A percentile compares a stretch with the other conserved stretches of the same genome.
Conservation (phyloP, 1,140 invertebrate species). For the Tetraneura akinire region DNA sequence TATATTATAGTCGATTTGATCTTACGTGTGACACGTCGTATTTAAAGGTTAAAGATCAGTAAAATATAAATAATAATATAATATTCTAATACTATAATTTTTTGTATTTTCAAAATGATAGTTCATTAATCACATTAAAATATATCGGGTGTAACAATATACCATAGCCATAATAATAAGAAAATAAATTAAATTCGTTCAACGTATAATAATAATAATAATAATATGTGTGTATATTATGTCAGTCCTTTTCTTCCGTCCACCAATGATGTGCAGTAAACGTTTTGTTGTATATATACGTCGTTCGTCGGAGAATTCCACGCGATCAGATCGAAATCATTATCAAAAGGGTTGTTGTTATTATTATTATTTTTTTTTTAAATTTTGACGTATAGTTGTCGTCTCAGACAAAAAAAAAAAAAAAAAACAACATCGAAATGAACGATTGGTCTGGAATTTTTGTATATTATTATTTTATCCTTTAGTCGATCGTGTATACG, state of each 20-base stretch:
- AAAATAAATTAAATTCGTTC: not conserved
- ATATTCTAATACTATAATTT: too few species aligned
- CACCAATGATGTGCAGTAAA: too few species aligned
- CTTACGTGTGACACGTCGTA: too few species aligned
- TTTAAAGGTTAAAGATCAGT: too few species aligned
- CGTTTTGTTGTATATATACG: not conserved
- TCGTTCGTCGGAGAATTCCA: not conserved
- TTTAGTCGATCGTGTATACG: constrained; percentile 7
- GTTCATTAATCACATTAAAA: too few species aligned
- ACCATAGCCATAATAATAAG: too few species aligned
- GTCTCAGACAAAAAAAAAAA: not conserved
- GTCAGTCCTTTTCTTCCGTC: too few species aligned
- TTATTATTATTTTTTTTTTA: not conserved
- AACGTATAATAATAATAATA: not conserved
- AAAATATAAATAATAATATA: too few species aligned
- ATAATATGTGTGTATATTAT: not conserved
- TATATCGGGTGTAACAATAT: too few species aligned
- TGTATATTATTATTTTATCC: not conserved
- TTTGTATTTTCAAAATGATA: too few species aligned
- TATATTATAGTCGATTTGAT: too few species aligned
- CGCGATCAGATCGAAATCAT: constrained; percentile 26
- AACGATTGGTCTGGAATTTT: constrained; percentile 47
- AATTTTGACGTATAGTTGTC: not conserved
- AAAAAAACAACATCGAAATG: not conserved
- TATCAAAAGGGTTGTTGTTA: not conserved